Evolutionary conservation across 2,797 vertebrate genomes (phyloP).

Genomic region (Pseudochromis fuscus): DNA sequence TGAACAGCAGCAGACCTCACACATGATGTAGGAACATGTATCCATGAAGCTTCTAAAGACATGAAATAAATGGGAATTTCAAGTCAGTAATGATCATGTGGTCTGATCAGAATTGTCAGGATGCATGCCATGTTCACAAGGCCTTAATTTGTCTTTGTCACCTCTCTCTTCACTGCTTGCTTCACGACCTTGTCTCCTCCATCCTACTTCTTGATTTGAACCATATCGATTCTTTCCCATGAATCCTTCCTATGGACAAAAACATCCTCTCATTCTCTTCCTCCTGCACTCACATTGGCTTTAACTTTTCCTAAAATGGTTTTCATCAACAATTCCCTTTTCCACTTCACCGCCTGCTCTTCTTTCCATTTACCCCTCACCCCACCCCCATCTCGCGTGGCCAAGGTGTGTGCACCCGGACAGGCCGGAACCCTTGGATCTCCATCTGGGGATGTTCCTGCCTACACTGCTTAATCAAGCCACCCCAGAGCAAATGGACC

Average conservation of each 20-base stretch:
- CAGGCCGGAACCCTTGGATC: constrained; percentile 93
- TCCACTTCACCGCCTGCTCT: constrained; percentile 54
- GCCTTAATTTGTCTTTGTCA: constrained; percentile 60
- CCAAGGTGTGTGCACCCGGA: constrained; percentile 90
- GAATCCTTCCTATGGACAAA: constrained; percentile 1
- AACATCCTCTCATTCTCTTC: background rate
- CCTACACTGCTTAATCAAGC: constrained; percentile 98
- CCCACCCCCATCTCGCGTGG: constrained; percentile 69
- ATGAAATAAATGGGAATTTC: background rate
- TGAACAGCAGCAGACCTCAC: too few relatives aligned
- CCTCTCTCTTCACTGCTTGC: constrained; percentile 15
- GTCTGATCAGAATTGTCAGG: constrained; percentile 36
- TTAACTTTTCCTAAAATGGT: constrained; percentile 10
- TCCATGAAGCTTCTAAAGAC: constrained; percentile 2
- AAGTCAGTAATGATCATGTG: constrained; percentile 4
- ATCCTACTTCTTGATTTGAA: constrained; percentile 5
- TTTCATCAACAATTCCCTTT: constrained; percentile 18
- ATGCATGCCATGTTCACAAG: constrained; percentile 63
- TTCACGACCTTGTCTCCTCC: constrained; percentile 10
- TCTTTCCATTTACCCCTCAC: constrained; percentile 39
- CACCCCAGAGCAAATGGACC: constrained; percentile 94
- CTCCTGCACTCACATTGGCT: constrained; percentile 3
- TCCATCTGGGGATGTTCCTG: constrained; percentile 99
- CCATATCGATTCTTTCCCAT: constrained; percentile 14
- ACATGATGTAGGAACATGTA: too few relatives aligned